phyloP scores from a whole-genome alignment of 2,797 vertebrate genomes.

The Gymnoscopelus microlampas region DNA sequence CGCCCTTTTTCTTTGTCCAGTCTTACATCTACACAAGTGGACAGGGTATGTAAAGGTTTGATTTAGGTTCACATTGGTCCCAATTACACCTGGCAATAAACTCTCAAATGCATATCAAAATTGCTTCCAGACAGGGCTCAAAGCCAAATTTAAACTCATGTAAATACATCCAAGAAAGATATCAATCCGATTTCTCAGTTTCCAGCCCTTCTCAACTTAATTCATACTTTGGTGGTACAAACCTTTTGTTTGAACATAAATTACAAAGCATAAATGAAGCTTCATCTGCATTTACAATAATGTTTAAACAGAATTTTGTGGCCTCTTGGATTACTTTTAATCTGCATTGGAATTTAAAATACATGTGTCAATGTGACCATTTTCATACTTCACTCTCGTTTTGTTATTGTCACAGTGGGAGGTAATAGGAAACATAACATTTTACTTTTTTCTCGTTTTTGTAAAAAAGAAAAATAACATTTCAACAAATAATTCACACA shows the following conservation, averaged over 20 bases:
- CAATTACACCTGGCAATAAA: neutral
- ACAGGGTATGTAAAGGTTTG: conserved; percentile 1
- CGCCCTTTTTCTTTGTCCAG: too few species aligned
- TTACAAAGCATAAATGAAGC: too few species aligned
- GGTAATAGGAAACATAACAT: conserved; percentile 53
- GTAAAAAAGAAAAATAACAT: conserved; percentile 49
- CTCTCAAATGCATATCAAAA: too few species aligned
- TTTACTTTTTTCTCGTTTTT: neutral
- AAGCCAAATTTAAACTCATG: neutral
- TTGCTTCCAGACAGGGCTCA: neutral
- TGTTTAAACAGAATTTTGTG: neutral
- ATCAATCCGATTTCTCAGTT: neutral
- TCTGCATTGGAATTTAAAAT: conserved; percentile 1
- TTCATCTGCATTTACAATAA: too few species aligned
- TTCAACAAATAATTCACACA: conserved; percentile 44
- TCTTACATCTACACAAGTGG: conserved; percentile 3
- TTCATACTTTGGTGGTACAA: neutral
- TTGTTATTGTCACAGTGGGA: conserved; percentile 44
- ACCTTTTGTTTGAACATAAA: too few species aligned
- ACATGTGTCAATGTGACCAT: conserved; percentile 31
- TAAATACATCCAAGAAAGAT: neutral
- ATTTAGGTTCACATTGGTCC: neutral
- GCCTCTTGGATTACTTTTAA: neutral
- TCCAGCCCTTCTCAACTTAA: neutral
- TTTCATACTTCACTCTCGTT: conserved; percentile 4